Base-by-base conservation (phyloP, 2,888 invertebrate species). In the Lochmaea capreae region DNA sequence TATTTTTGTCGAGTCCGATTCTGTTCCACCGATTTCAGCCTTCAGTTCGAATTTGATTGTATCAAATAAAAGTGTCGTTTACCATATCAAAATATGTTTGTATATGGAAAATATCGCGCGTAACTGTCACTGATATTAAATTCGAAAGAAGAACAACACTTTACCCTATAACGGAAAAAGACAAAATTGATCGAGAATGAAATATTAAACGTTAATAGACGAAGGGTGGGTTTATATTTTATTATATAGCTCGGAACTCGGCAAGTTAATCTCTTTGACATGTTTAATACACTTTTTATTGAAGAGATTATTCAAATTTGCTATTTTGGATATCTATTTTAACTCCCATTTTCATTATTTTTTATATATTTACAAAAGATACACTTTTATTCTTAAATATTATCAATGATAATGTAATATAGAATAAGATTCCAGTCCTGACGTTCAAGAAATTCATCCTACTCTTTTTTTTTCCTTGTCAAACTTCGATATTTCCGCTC, bases 401-500 rank as follows among this genome's bases (percentile, higher is more conserved):
- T 39, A 39, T 39, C 9, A 39, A 39, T 39, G 9, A 39, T 39
- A 3, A 39, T 39, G 33, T 8, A 39, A 9, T 39, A 39, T 39
- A 63, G 52, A 61, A 62, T 67, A 71, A 70, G 61, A 59, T 66
- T 54, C 49, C 65, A 54, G 68, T 67, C 57, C 67, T 54, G 52
- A 39, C 72, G 75, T 71, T 66, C 71, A 67, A 59, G 71, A 73
- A 73, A 77, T n/a, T 74, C 77, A 67, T 75, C 54, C 18, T 59
- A 16, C 69, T 71, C 71, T 54, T 33, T 71, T 68, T 39, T 9
- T 65, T 76, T 75, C 73, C 77, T 62, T 52, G 72, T 76, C 74
- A 71, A 74, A 68, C 72, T 75, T 76, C 79, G 75, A 81, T 80
- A 81, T 81, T 79, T 81, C 77, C 80, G 78, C 77, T 79, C 79